These are phyloP conservation scores for Nemurella pictetii DNA, from an alignment of 2,888 invertebrate species.

Conservation along the genomic window DNA sequence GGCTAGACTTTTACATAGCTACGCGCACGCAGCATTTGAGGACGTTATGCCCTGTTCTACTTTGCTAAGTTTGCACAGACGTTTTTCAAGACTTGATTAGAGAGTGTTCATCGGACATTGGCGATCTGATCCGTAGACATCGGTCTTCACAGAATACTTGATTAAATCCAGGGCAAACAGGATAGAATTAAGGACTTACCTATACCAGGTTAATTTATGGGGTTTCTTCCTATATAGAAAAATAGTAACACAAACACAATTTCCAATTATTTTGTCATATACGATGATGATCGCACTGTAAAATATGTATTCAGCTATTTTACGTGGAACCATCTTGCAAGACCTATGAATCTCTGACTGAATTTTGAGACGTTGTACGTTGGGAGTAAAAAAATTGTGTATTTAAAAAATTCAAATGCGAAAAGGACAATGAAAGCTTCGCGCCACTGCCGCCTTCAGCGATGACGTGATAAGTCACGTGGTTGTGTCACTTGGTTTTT, in stretches of 20 bases:
- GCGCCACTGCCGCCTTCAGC: not conserved
- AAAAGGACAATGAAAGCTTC: not conserved
- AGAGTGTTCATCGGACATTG: not conserved
- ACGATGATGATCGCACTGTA: too few relatives aligned
- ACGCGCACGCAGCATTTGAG: not conserved
- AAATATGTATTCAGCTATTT: too few relatives aligned
- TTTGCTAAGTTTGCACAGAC: not conserved
- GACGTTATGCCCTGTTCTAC: not conserved
- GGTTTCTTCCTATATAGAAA: too few relatives aligned
- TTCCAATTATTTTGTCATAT: too few relatives aligned
- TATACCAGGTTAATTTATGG: not conserved
- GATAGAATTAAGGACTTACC: not conserved
- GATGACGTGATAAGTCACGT: not conserved
- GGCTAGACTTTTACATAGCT: not conserved
- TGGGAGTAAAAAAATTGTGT: too few relatives aligned
- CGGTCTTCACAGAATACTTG: not conserved
- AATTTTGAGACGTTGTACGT: too few relatives aligned
- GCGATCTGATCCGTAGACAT: not conserved
- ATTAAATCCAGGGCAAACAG: not conserved
- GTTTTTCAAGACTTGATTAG: not conserved
- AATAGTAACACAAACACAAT: too few relatives aligned
- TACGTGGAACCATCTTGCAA: too few relatives aligned
- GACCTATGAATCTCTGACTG: too few relatives aligned
- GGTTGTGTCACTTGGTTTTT: not conserved
- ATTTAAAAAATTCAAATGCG: too few relatives aligned